Percentiles rank a stretch among this genome's conserved stretches.
Evolutionary conservation across 2,113 vertebrate genomes (phyloP).

Genomic region (Myxocyprinus asiaticus): DNA sequence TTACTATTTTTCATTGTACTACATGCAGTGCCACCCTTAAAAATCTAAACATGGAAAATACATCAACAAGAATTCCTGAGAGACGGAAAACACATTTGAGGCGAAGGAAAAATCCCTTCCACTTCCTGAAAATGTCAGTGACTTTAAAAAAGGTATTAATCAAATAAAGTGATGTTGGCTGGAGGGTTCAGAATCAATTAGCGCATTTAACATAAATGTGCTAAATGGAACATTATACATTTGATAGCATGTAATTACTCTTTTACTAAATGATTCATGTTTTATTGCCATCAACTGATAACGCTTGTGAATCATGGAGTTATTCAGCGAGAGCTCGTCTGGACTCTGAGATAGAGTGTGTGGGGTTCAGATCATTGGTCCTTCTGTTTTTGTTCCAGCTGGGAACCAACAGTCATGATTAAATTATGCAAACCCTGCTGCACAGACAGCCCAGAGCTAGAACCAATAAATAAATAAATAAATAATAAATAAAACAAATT

Average conservation of each 20-base stretch:
- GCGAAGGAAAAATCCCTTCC: conserved; percentile 51
- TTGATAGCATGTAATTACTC: conserved; percentile 72
- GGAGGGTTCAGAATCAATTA: conserved; percentile 75
- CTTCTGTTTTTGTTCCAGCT: conserved; percentile 30
- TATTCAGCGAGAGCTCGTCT: conserved; percentile 31
- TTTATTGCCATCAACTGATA: conserved; percentile 57
- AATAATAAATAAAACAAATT: no score
- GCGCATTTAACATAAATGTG: conserved; percentile 70
- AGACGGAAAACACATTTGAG: conserved; percentile 24
- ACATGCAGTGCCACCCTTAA: background rate
- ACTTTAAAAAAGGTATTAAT: conserved; percentile 73
- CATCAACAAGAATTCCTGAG: conserved; percentile 2
- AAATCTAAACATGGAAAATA: conserved; percentile 4
- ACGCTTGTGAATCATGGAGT: conserved; percentile 42
- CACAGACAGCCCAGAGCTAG: background rate
- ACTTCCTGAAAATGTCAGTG: conserved; percentile 64
- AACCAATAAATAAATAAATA: background rate
- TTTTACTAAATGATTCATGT: conserved; percentile 70
- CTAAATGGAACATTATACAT: conserved; percentile 75
- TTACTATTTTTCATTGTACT: background rate
- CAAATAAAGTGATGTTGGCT: conserved; percentile 77
- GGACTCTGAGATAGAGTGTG: conserved; percentile 20
- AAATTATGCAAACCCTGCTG: conserved; percentile 6
- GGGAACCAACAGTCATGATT: conserved; percentile 16
- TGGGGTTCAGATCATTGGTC: conserved; percentile 15